Evolutionary conservation across 1,140 invertebrate genomes (phyloP).

Genomic region (Drosophila teissieri): DNA sequence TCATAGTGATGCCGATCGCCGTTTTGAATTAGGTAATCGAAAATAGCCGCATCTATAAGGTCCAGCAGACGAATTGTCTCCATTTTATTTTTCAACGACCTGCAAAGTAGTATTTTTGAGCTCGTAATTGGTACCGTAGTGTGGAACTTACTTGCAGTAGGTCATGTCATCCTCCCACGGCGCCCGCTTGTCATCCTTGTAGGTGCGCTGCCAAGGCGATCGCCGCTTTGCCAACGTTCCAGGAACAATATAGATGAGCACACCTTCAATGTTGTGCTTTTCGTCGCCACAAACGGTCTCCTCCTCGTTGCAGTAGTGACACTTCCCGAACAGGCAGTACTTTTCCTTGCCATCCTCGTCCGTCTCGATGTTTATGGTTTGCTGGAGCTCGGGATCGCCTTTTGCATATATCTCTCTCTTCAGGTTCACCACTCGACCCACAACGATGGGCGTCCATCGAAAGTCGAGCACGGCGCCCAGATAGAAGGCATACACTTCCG

Average conservation of each 20-base stretch:
- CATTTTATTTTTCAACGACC: conserved; percentile 86
- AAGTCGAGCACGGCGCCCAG: conserved; percentile 92
- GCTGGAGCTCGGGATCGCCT: conserved; percentile 88
- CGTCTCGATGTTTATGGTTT: conserved; percentile 78
- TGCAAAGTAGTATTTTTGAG: conserved; percentile 47
- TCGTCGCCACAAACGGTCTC: conserved; percentile 92
- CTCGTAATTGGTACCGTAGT: too few species aligned
- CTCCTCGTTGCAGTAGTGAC: conserved; percentile 93
- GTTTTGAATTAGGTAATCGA: conserved; percentile 97
- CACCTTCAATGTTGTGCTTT: conserved; percentile 90
- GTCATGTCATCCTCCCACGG: conserved; percentile 91
- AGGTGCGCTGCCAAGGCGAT: conserved; percentile 96
- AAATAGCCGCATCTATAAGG: conserved; percentile 93
- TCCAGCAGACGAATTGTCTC: conserved; percentile 90
- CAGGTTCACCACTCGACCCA: conserved; percentile 91
- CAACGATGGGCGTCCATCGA: conserved; percentile 91
- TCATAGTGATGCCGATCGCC: conserved; percentile 97
- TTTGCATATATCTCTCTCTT: conserved; percentile 89
- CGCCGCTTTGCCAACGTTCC: conserved; percentile 88
- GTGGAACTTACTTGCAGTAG: conserved; percentile 89
- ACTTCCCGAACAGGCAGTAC: conserved; percentile 94
- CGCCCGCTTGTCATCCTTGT: conserved; percentile 90
- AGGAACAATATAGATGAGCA: conserved; percentile 93
- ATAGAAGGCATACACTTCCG: conserved; percentile 98
- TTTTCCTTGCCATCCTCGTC: conserved; percentile 84